Percentiles rank a stretch among this genome's conserved stretches.
Evolutionary conservation across 2,113 vertebrate species (phyloP).

Genomic region (Corynorhinus townsendii): DNA sequence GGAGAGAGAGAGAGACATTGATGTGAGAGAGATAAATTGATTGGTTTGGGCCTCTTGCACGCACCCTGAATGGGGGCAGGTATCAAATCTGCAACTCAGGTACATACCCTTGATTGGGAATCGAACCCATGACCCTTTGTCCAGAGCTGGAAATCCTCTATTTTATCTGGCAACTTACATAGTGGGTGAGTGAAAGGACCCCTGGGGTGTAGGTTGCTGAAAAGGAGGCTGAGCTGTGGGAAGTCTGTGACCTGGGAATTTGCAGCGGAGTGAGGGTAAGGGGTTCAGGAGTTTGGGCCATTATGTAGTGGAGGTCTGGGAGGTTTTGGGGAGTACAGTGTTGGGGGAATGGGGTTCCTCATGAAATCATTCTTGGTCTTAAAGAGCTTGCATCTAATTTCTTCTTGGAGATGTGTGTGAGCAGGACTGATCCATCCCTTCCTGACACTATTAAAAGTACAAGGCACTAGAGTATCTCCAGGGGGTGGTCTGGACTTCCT

Average conservation of each 20-base stretch:
- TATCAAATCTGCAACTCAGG: no score
- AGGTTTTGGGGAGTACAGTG: not conserved
- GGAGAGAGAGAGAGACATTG: no score
- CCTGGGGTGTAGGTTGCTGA: not conserved
- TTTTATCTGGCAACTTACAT: not conserved
- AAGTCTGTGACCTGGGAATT: not conserved
- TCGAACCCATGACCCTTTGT: no score
- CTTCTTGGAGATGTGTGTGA: not conserved
- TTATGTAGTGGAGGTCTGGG: not conserved
- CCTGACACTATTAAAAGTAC: accelerated
- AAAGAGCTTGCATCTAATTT: not conserved
- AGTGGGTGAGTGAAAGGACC: not conserved
- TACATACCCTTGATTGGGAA: no score
- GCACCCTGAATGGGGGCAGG: no score
- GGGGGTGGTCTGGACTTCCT: not conserved
- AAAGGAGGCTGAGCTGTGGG: no score
- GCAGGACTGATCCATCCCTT: not conserved
- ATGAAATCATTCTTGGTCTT: not conserved
- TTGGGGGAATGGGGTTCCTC: not conserved
- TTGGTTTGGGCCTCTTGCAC: no score
- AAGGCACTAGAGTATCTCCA: not conserved
- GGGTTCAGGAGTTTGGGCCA: not conserved
- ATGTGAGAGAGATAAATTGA: no score
- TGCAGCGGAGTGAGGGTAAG: not conserved
- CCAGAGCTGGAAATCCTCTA: not conserved